Percentiles rank a stretch among this genome's conserved stretches.
Conservation (phyloP, 2,888 invertebrate genomes). For the Cacoxenus indagator region DNA sequence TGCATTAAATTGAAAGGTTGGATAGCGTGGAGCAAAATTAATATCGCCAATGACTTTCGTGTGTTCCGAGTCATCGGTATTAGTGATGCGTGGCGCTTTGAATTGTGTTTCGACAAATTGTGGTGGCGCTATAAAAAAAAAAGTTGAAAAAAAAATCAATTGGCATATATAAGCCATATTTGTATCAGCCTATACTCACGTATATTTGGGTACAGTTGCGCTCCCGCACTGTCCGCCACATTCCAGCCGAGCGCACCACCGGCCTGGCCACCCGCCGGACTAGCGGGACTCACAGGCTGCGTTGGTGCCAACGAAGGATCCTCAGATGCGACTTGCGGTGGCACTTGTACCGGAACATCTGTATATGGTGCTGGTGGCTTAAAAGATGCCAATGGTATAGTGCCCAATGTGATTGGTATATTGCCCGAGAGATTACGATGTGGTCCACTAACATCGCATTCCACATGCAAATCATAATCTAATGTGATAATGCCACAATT, state of each 20-base stretch:
- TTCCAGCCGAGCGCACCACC: constrained; percentile 71
- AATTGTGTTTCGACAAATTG: constrained; percentile 77
- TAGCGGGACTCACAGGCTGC: constrained; percentile 70
- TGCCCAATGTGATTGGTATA: constrained; percentile 81
- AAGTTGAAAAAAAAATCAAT: not conserved
- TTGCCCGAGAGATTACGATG: constrained; percentile 77
- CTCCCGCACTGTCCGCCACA: constrained; percentile 68
- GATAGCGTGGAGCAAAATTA: constrained; percentile 75
- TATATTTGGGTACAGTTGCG: constrained; percentile 72
- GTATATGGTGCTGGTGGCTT: constrained; percentile 68
- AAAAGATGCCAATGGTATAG: constrained; percentile 78
- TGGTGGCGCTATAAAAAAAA: constrained; percentile 74
- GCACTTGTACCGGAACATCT: constrained; percentile 60
- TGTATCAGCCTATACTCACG: constrained; percentile 68
- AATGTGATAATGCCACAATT: constrained; percentile 83
- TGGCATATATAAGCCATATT: not conserved
- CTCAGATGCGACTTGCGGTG: constrained; percentile 49
- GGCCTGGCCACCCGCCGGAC: constrained; percentile 64
- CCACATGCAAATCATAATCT: constrained; percentile 81
- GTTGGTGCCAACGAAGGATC: constrained; percentile 70
- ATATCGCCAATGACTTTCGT: constrained; percentile 72
- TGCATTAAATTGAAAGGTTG: constrained; percentile 74
- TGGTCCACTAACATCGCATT: constrained; percentile 76
- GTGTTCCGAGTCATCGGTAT: constrained; percentile 76
- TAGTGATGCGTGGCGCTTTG: constrained; percentile 76